Conservation (phyloP, 2,797 vertebrate genomes). For the Silurus lanzhouensis region DNA sequence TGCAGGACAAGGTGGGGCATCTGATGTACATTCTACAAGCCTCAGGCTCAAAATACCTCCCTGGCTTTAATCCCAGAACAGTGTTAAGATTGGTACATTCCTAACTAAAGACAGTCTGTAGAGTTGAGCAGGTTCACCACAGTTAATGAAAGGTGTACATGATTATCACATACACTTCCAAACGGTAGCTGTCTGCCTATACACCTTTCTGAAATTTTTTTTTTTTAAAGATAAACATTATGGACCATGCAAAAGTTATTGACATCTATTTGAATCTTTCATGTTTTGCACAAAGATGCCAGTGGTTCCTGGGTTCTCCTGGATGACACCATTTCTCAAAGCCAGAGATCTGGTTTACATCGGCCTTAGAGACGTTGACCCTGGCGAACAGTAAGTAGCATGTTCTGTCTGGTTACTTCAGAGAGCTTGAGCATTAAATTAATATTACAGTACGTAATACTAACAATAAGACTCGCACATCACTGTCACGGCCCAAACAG, state of each 20-base stretch:
- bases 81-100: neutral
- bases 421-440: neutral
- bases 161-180: neutral
- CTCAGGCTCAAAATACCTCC: neutral
- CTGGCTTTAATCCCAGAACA: neutral
- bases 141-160: neutral
- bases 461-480: neutral
- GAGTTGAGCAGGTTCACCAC: neutral
- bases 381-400: slow-evolving; percentile 89
- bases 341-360: slow-evolving; percentile 90
- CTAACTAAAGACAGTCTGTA: neutral
- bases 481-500: neutral
- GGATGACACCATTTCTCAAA: slow-evolving; percentile 90
- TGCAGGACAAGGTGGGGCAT: slow-evolving; percentile 86
- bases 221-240: neutral
- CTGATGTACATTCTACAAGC: neutral
- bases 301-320: slow-evolving; percentile 91
- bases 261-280: neutral
- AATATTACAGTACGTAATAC: neutral
- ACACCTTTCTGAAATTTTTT: neutral
- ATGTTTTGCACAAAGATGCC: slow-evolving; percentile 80
- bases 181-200: neutral
- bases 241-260: too few species aligned
- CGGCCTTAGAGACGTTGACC: slow-evolving; percentile 91
- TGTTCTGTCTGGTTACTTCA: neutral